Evolutionary conservation across 2,888 invertebrate genomes (phyloP), one percentile per base, ranked within the genome.

Genomic region (Tipula unca): DNA sequence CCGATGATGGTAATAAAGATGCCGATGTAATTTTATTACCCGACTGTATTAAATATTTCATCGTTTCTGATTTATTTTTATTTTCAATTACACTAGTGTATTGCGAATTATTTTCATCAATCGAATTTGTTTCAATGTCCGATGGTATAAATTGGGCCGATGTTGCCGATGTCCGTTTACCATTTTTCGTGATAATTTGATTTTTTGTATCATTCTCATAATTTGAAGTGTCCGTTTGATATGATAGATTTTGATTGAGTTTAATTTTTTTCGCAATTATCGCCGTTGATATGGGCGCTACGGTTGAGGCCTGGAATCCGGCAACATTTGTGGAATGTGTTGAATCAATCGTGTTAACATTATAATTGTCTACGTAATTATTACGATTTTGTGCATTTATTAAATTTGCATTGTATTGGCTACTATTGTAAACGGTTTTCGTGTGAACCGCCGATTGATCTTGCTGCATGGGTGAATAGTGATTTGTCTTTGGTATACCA

Each of bases 41-140:
- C 8, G 69, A 25, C 20, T 69, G 69, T 0, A 25, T 69, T 69
- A 69, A 69, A 69, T 69, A 69, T 69, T 69, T 69, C 25, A 69
- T 69, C 25, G 69, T 25, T 0, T 69, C 69, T 25, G 69, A 69
- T 69, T 69, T 69, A 69, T 69, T 69, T 69, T 69, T 69, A 69
- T 69, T 69, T 69, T 69, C 69, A 69, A 69, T 69, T 10, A 69
- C 0, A 17, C 10, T 69, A 69, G 8, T 69, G 25, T 69, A 69
- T 25, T 69, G 69, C 69, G 25, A 69, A 69, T 83, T n/a, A 32
- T 83, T 83, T n/a, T 29, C 36, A 84, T 84, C 84, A 17, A 84
- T 84, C 14, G 84, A 35, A 39, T 84, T 84, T 84, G 84, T 36
- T 36, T 36, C 84, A 13, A 84, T 84, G 8, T 84, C 84, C 25